Evolutionary conservation across 2,797 vertebrate species (phyloP).

Genomic region (Gymnopithys bicolor): DNA sequence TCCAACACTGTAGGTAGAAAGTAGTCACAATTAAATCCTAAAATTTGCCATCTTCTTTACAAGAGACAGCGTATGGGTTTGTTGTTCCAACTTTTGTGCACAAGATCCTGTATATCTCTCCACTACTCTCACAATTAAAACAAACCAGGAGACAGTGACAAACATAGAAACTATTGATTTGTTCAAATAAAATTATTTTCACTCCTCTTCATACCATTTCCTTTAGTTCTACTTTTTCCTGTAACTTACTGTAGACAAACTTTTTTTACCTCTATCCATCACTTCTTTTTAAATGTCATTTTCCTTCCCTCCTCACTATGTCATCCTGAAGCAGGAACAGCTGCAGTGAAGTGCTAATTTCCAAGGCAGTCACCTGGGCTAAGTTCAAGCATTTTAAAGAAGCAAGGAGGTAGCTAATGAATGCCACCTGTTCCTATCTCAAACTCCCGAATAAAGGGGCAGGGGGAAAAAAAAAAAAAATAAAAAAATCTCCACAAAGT

Average conservation of each 20-base stretch:
- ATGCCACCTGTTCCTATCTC: not conserved
- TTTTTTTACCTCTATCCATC: not conserved
- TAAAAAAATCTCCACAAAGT: not conserved
- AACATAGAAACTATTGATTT: not conserved
- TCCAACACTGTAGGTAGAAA: not conserved
- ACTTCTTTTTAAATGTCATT: not conserved
- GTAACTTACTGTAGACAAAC: not conserved
- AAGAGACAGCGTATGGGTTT: not conserved
- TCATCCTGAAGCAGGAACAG: not conserved
- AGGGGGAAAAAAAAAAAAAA: too few relatives aligned
- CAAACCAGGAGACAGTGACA: not conserved
- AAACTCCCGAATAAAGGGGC: not conserved
- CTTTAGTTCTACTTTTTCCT: not conserved
- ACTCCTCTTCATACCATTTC: not conserved
- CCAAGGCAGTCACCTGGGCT: not conserved
- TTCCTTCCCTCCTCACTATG: not conserved
- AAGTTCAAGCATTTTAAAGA: conserved; percentile 2
- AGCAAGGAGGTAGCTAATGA: not conserved
- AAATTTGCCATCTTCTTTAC: not conserved
- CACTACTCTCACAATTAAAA: not conserved
- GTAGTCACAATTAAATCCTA: not conserved
- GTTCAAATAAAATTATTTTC: not conserved
- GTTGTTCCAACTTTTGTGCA: too few relatives aligned
- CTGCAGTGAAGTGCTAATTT: not conserved
- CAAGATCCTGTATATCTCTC: not conserved